These are phyloP conservation scores for Sinopyrophorus schimmeli DNA, from an alignment of 2,888 invertebrate species.

Conservation along the genomic window DNA sequence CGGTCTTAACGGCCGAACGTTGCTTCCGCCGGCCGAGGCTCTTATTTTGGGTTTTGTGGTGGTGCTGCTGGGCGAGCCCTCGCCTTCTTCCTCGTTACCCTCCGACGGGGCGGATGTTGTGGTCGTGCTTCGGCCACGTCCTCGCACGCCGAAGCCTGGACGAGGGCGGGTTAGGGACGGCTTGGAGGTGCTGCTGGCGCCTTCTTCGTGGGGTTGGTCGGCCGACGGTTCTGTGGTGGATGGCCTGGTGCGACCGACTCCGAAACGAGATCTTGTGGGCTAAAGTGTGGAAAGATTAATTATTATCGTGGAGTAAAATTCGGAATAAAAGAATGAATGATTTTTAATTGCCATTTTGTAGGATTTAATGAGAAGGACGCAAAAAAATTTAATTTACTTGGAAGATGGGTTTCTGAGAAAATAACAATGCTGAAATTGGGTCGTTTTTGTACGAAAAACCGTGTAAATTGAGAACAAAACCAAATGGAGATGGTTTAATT, in stretches of 20 bases:
- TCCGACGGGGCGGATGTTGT: constrained; percentile 46
- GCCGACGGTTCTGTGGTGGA: constrained; percentile 54
- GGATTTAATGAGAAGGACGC: too few relatives aligned
- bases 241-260: constrained; percentile 44
- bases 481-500: too few relatives aligned
- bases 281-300: constrained; percentile 20
- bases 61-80: constrained; percentile 38
- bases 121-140: constrained; percentile 47
- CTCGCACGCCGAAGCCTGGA: constrained; percentile 52
- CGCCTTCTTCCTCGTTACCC: constrained; percentile 39
- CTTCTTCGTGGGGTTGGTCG: constrained; percentile 52
- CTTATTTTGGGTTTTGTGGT: constrained; percentile 52
- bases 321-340: neutral
- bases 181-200: constrained; percentile 51
- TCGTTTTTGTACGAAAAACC: too few relatives aligned
- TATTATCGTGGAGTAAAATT: too few relatives aligned
- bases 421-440: too few relatives aligned
- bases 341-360: too few relatives aligned
- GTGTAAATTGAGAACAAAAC: too few relatives aligned
- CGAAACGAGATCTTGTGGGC: constrained; percentile 48
- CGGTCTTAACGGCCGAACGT: constrained; percentile 65
- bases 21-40: constrained; percentile 45
- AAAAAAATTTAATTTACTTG: too few relatives aligned
- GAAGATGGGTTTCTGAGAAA: too few relatives aligned
- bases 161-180: constrained; percentile 57